Percentiles rank a stretch among this genome's conserved stretches.
Conservation (phyloP, 2,113 vertebrate genomes). For the Rhinolophus ferrumequinum region DNA sequence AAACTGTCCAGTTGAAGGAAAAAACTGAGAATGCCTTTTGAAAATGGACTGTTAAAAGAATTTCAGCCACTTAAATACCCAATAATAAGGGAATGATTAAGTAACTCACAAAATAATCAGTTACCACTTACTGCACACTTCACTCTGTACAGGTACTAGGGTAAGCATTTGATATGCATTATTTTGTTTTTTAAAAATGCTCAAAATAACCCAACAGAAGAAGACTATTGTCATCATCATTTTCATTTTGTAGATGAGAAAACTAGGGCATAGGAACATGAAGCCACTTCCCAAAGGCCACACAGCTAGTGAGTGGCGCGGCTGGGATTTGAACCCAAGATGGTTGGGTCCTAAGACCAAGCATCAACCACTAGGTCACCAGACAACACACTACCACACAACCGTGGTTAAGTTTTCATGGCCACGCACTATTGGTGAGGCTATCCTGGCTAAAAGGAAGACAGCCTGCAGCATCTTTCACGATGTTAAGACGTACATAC, state of each 20-base stretch:
- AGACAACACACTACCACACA: not conserved
- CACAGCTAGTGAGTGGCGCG: not conserved
- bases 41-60: not conserved
- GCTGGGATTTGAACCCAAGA: not conserved
- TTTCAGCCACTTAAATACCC: not conserved
- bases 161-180: not conserved
- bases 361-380: not conserved
- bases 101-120: not conserved
- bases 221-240: not conserved
- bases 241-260: constrained; percentile 11
- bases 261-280: not conserved
- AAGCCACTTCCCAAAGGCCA: constrained; percentile 5
- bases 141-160: not conserved
- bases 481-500: not conserved
- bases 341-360: not conserved
- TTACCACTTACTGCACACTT: not conserved
- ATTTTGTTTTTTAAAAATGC: not conserved
- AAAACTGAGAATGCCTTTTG: not conserved
- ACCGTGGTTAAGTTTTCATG: not conserved
- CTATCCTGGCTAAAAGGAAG: not conserved
- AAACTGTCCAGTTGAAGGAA: not conserved
- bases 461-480: not conserved
- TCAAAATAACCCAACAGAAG: not conserved
- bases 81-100: not conserved
- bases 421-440: not conserved